Base-by-base conservation (phyloP, 1,140 invertebrate genomes). In the Drosophila virilis region DNA sequence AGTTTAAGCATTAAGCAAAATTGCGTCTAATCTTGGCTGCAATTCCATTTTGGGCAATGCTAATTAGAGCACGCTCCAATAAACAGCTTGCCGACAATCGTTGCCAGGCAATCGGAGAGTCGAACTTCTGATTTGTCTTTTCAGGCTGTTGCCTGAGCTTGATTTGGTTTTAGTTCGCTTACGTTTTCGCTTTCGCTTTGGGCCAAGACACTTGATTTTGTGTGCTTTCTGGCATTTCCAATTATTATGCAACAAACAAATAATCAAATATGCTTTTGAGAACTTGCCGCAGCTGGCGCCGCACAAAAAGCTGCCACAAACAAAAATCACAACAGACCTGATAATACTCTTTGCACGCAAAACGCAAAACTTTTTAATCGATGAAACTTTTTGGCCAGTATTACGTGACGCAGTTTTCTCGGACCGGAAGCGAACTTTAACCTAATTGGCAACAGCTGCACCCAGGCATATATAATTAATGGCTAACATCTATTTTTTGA, bases 1-100 rank as follows among this genome's bases (percentile, higher is more conserved):
- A 89, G 74, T 89, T 89, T 89, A 54, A 64, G 74, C 85, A 89
- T 89, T 89, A 78, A 83, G 70, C 80, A 78, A 89, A 89, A 89
- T 88, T 89, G 76, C 73, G 73, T 62, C 72, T 88, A 74, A 89
- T 72, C 69, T 33, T 42, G n/a, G 35, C 35, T n/a, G 12, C 9
- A 50, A 58, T 65, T 62, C 55, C 22, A 22, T 67, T 64, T 71
- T 84, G 38, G 77, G 73, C 64, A 83, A 88, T 88, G 76, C 84
- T 86, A 86, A 86, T 86, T 86, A 86, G 61, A 71, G 79, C 84
- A 89, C 83, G 83, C 84, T 77, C 68, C 83, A 80, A 79, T 77
- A 74, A 79, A 77, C 79, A 74, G 66, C 72, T 77, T 68, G 74
- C 71, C 68, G 43, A 70, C 45, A 54, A 62, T 74, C 65, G 74